Percentiles rank a stretch among this genome's conserved stretches.
Conservation (phyloP, 1,140 invertebrate genomes). For the Drosophila busckii region DNA sequence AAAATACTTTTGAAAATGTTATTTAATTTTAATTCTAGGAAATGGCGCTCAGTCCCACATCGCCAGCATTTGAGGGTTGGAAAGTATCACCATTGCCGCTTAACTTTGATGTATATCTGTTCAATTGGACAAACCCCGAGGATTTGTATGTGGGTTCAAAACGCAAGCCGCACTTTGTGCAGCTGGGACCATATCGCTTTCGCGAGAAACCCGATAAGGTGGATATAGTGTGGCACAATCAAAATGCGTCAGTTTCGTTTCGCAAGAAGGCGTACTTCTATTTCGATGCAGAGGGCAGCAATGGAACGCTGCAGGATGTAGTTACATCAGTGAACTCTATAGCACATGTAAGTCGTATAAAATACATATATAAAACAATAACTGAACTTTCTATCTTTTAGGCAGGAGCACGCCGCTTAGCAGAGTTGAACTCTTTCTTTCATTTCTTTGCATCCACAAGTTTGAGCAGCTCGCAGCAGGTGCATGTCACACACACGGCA, state of each 20-base stretch:
- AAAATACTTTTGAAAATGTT: too few relatives aligned
- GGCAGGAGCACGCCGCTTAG: constrained; percentile 81
- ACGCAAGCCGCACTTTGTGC: constrained; percentile 83
- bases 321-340: constrained; percentile 91
- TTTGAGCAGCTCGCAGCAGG: constrained; percentile 54
- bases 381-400: constrained; percentile 65
- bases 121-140: constrained; percentile 90
- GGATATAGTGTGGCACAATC: constrained; percentile 84
- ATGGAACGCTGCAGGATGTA: constrained; percentile 86
- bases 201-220: constrained; percentile 86
- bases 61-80: constrained; percentile 85
- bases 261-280: constrained; percentile 86
- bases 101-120: constrained; percentile 87
- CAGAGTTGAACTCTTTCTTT: not conserved
- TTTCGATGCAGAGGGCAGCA: constrained; percentile 86
- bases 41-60: constrained; percentile 82
- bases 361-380: not conserved
- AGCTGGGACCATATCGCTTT: constrained; percentile 88
- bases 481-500: constrained; percentile 83
- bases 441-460: constrained; percentile 47
- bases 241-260: constrained; percentile 92
- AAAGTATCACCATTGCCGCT: constrained; percentile 87
- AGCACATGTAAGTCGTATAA: constrained; percentile 83
- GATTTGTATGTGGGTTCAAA: constrained; percentile 79
- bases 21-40: constrained; percentile 80